Conservation (phyloP, 2,797 vertebrate species). For the Podarcis siculus region DNA sequence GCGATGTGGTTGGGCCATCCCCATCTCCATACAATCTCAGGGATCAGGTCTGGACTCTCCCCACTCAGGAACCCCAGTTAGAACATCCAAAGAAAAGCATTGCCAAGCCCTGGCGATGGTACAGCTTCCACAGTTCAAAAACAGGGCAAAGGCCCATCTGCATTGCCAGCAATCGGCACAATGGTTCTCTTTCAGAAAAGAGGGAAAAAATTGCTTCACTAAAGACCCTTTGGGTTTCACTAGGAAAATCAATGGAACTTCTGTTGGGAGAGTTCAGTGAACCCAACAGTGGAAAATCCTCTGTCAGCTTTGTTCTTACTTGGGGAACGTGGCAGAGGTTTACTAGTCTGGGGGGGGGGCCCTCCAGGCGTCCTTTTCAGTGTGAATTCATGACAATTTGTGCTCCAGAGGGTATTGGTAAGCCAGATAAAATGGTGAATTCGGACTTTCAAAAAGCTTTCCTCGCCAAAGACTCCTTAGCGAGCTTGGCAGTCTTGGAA, state of each 20-base stretch:
- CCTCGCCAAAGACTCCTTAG: too few species aligned
- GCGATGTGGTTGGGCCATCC: too few species aligned
- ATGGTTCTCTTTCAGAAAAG: conserved; percentile 63
- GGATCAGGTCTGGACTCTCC: too few species aligned
- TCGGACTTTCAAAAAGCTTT: too few species aligned
- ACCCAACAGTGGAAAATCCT: conserved; percentile 45
- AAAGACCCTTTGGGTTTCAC: conserved; percentile 49
- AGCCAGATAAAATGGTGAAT: too few species aligned
- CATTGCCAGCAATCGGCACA: conserved; percentile 61
- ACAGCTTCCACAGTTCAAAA: conserved; percentile 64
- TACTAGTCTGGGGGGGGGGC: neutral
- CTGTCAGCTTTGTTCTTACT: conserved; percentile 46
- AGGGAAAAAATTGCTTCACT: conserved; percentile 52
- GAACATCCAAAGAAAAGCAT: conserved; percentile 47
- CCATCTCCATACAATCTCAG: neutral
- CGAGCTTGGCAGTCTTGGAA: too few species aligned
- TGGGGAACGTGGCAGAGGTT: conserved; percentile 30
- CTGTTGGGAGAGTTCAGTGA: conserved; percentile 13
- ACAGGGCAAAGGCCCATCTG: conserved; percentile 61
- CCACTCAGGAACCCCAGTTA: neutral
- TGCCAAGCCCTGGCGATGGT: conserved; percentile 41
- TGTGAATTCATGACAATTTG: too few species aligned
- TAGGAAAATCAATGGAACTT: conserved; percentile 65
- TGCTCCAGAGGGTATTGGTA: too few species aligned
- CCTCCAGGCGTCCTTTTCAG: too few species aligned